Evolutionary conservation across 2,797 vertebrate genomes (phyloP), one percentile per base, ranked within the genome.

Genomic region (Peromyscus attwateri): DNA sequence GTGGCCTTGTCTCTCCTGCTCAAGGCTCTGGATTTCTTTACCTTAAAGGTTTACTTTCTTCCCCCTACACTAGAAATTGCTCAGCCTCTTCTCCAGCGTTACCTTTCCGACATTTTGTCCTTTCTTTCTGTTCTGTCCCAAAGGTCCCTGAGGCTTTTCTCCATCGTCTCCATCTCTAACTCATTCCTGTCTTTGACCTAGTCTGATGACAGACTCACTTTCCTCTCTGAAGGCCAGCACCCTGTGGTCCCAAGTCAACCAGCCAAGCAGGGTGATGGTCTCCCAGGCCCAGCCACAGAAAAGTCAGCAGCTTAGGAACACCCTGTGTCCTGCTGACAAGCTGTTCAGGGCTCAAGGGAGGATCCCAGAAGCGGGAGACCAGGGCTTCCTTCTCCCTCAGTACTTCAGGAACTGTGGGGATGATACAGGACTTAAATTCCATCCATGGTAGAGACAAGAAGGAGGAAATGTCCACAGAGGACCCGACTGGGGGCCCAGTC

Each of bases 401-500:
- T 83, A 37, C n/a, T 43, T n/a, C n/a, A 34, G 57, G 25, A 23
- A n/a, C 16, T 14, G 4, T 0, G 1, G 27, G 27, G 29, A 6
- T 66, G 57, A 93, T 87, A 94, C 29, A 85, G 46, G 93, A 85
- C 57, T 57, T 5, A 89, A 27, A 70, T 19, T 43, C 37, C 19
- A 55, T 60, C 3, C n/a, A 6, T 37, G 40, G 75, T 0, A 52
- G 49, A 85, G 57, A 83, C 19, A 34, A 70, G 68, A 71, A 25
- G 16, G n/a, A 43, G 4, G 8, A 60, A 29, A 37, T 21, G 10
- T 95, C 93, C 96, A 89, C 57, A 88, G 97, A 97, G 91, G 46
- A 82, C 71, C 57, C 91, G 27, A 10, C 40, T 3, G 60, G n/a
- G 55, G 34, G 12, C 43, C 31, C 31, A 17, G 4, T 11, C 89